Percentiles rank a stretch among this genome's conserved stretches.
Evolutionary conservation across 2,113 vertebrate genomes (phyloP).

Genomic region (Alligator mississippiensis): DNA sequence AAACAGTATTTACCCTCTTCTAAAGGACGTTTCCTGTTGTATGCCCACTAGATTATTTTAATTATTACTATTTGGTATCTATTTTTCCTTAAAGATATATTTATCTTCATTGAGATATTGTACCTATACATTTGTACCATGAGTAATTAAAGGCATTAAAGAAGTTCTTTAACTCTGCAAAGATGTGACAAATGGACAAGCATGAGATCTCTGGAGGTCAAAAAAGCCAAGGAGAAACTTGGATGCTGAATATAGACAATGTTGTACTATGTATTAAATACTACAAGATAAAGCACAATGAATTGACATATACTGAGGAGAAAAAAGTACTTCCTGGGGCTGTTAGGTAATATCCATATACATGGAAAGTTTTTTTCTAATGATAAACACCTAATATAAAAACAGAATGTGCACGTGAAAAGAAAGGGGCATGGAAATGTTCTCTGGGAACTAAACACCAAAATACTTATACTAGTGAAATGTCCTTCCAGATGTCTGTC

Average conservation of each 20-base stretch:
- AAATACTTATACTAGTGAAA: neutral
- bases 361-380: neutral
- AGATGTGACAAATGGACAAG: neutral
- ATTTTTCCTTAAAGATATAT: neutral
- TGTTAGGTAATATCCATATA: neutral
- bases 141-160: neutral
- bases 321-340: neutral
- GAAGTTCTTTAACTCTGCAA: neutral
- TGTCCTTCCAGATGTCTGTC: no score
- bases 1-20: neutral
- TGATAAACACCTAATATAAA: neutral
- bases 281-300: fast-evolving
- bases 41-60: neutral
- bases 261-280: fast-evolving
- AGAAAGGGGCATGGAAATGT: neutral
- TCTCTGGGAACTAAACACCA: neutral
- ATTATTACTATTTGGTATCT: neutral
- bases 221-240: neutral
- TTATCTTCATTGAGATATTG: neutral
- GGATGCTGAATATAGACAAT: neutral
- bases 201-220: neutral
- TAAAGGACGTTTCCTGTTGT: fast-evolving
- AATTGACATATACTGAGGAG: neutral
- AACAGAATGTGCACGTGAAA: fast-evolving
- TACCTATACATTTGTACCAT: neutral